Base-by-base conservation (phyloP, 1,140 invertebrate genomes). In the Heliconius hewitsoni region DNA sequence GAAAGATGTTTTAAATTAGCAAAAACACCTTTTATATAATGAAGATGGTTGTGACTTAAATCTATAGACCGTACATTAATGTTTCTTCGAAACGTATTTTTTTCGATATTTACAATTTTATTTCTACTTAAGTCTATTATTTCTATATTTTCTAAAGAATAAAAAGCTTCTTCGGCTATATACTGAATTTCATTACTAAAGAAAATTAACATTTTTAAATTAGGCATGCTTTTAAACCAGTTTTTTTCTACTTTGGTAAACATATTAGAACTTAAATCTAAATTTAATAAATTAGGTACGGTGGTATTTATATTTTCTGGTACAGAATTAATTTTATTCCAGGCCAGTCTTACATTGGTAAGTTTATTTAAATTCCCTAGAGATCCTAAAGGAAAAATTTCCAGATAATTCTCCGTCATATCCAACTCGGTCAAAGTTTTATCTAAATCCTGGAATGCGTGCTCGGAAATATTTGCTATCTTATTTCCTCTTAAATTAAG, bases 51-150 rank as follows among this genome's bases (percentile, higher is more conserved):
- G 88, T 98, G 96, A 86, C 97, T 98, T 50, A 98, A 91, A 90
- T 98, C 98, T 82, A 98, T 96, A 0, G 97, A 98, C 46, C 96
- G 95, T 72, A 98, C 93, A 66, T 96, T 96, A 77, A 96, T 95
- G 88, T 98, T 98, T 71, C 93, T 93, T 84, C 96, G 95, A 91
- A 98, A 98, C 3, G 96, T 97, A 70, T 95, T 95, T 71, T 96
- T 90, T 77, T 97, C 96, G 77, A 98, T 93, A 79, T 95, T 96
- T 3, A 97, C 96, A 70, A 98, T 97, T 91, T 97, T 97, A 90
- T 98, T 98, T 90, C 98, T 97, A 89, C 97, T 98, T 81, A 98
- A 95, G 93, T 98, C 98, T 79, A 98, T 94, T 3, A 97, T 97
- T 94, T 98, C 97, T 11, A 98, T 93, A 82, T 97, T 95, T 75